Conservation (phyloP, 1,140 invertebrate species). For the Musca vetustissima region DNA sequence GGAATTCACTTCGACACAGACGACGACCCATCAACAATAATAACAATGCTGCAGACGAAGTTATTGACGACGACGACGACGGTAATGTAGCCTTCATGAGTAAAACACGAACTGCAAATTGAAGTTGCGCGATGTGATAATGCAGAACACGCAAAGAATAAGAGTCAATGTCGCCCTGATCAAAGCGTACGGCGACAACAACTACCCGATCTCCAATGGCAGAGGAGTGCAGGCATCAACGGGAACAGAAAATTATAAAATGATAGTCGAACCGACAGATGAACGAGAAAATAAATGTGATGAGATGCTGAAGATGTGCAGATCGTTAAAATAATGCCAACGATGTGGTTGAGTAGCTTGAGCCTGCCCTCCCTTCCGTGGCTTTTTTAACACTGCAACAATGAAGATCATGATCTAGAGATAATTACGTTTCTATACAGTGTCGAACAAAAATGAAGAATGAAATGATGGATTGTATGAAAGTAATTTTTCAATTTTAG, state of each 20-base stretch:
- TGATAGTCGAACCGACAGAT: not conserved
- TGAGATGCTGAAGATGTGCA: conserved; percentile 10
- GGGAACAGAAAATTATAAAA: not conserved
- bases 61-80: not conserved
- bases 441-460: too few relatives aligned
- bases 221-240: too few relatives aligned
- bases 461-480: too few relatives aligned
- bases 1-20: too few relatives aligned
- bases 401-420: too few relatives aligned
- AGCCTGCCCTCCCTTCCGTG: too few relatives aligned
- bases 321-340: conserved; percentile 8
- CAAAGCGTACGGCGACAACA: conserved; percentile 6
- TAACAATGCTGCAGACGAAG: conserved; percentile 3
- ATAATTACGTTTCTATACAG: too few relatives aligned
- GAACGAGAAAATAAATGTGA: conserved; percentile 10
- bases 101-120: conserved; percentile 3
- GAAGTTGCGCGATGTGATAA: conserved; percentile 13
- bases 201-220: too few relatives aligned
- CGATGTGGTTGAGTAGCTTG: not conserved
- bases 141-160: conserved; percentile 16
- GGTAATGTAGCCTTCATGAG: not conserved
- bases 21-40: not conserved
- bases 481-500: too few relatives aligned
- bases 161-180: conserved; percentile 22
- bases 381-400: too few relatives aligned